These are phyloP conservation scores for Taxidea taxus DNA, from an alignment of 2,113 vertebrate species.

Conservation along the genomic window DNA sequence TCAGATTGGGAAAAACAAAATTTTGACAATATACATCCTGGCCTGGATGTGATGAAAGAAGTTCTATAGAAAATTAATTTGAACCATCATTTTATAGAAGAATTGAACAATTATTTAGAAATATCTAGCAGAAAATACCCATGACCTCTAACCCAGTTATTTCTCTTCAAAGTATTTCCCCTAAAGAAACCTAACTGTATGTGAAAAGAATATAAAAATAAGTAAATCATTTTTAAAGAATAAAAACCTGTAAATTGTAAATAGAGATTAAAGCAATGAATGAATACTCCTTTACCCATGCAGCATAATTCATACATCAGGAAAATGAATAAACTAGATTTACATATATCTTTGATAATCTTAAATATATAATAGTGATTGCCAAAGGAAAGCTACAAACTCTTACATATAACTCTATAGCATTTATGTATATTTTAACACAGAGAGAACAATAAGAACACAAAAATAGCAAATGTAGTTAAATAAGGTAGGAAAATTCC, in stretches of 20 bases:
- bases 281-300: neutral
- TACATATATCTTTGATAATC: neutral
- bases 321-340: neutral
- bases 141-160: neutral
- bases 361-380: neutral
- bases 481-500: neutral
- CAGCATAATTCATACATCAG: neutral
- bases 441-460: neutral
- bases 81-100: neutral
- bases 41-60: neutral
- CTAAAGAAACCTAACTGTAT: neutral
- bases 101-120: neutral
- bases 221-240: neutral
- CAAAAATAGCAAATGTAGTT: neutral
- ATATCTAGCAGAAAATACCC: neutral
- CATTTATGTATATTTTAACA: neutral
- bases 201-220: neutral
- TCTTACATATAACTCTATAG: neutral
- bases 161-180: neutral
- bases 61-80: neutral
- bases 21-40: neutral
- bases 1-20: neutral
- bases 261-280: neutral
- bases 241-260: neutral
- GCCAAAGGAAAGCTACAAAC: neutral